These are phyloP conservation scores for Stichodactyla helianthus DNA, from an alignment of 64 coral and sea anemone genomes.

Conservation along the genomic window DNA sequence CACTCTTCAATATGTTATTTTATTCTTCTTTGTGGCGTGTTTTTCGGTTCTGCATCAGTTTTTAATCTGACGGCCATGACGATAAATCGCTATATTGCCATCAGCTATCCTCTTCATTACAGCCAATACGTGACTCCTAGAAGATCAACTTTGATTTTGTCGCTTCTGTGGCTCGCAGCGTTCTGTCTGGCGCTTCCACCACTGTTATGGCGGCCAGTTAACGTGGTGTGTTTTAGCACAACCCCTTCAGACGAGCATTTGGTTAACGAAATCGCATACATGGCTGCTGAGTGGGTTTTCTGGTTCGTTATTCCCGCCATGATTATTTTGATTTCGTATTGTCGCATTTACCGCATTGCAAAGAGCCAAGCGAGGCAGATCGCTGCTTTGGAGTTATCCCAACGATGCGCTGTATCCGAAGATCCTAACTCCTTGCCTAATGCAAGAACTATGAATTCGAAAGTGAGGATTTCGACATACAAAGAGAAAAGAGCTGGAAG, in stretches of 20 bases:
- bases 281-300: slow-evolving; percentile 61
- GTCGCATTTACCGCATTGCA: slow-evolving; percentile 61
- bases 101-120: slow-evolving; percentile 62
- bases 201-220: slow-evolving; percentile 52
- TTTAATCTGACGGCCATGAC: slow-evolving; percentile 74
- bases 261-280: slow-evolving; percentile 53
- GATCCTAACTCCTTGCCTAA: background rate
- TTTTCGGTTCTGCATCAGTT: slow-evolving; percentile 62
- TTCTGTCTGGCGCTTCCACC: slow-evolving; percentile 55
- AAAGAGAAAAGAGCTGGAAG: slow-evolving; percentile 58
- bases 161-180: slow-evolving; percentile 50
- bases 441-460: background rate
- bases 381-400: slow-evolving; percentile 23
- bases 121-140: slow-evolving; percentile 36
- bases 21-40: slow-evolving; percentile 54
- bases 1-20: slow-evolving; percentile 47
- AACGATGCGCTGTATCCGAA: background rate
- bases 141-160: slow-evolving; percentile 46
- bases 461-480: slow-evolving; percentile 21
- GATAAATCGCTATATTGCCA: slow-evolving; percentile 60
- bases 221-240: slow-evolving; percentile 47
- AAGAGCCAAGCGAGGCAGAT: slow-evolving; percentile 54
- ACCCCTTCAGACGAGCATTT: slow-evolving; percentile 49
- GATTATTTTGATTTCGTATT: slow-evolving; percentile 43
- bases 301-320: slow-evolving; percentile 55